Percentiles rank a stretch among this genome's conserved stretches.
These are phyloP conservation scores for Strix aluco DNA, from an alignment of 2,113 vertebrate genomes.

Conservation along the genomic window DNA sequence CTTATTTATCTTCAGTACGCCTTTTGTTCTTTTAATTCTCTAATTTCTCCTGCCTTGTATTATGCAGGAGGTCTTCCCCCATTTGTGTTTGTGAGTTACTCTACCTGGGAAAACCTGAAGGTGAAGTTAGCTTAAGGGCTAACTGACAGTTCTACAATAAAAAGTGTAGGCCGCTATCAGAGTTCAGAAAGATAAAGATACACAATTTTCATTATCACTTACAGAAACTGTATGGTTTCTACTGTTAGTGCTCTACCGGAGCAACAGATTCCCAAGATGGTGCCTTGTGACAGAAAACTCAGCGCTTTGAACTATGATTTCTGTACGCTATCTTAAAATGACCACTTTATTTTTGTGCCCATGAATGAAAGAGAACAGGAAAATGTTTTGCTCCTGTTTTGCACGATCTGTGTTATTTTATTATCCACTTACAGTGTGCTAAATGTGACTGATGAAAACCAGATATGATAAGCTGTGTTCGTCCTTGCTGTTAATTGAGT, in stretches of 20 bases:
- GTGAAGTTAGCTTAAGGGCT: background rate
- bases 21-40: background rate
- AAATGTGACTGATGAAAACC: background rate
- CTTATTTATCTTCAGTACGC: background rate
- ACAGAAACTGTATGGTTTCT: background rate
- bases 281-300: background rate
- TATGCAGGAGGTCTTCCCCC: background rate
- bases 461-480: background rate
- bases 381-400: background rate
- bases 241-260: background rate
- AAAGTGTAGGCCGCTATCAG: background rate
- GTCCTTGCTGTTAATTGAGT: background rate
- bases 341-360: background rate
- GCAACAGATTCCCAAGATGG: background rate
- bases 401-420: background rate
- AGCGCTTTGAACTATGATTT: background rate
- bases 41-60: background rate
- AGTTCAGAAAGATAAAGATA: background rate
- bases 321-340: background rate
- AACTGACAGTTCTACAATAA: background rate
- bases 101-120: background rate
- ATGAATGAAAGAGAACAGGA: background rate
- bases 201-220: background rate
- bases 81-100: background rate
- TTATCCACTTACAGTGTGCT: background rate